phyloP scores from a whole-genome alignment of 2,113 vertebrate species.

The Turnix velox region DNA sequence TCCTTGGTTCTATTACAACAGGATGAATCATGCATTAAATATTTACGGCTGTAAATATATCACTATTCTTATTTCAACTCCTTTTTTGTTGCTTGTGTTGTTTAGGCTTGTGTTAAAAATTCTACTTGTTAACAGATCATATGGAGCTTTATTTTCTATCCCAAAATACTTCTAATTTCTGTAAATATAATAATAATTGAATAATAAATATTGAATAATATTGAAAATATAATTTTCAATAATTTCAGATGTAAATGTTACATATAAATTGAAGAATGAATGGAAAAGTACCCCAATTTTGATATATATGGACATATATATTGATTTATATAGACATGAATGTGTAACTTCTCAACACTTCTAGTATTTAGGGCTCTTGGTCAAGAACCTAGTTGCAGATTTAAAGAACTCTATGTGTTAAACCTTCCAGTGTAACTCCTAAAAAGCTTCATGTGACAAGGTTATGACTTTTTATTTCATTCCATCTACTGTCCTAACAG shows the following conservation, averaged over 20 bases:
- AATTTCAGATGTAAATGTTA: not conserved
- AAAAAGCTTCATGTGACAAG: not conserved
- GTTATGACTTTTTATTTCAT: slow-evolving; percentile 2
- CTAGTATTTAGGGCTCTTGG: not conserved
- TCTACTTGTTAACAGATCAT: not conserved
- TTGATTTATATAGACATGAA: not conserved
- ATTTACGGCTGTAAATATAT: slow-evolving; percentile 44
- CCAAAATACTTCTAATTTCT: not conserved
- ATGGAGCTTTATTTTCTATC: not conserved
- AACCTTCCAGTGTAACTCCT: not conserved
- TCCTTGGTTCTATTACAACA: slow-evolving; percentile 26
- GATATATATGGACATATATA: not conserved
- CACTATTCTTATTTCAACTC: slow-evolving; percentile 10
- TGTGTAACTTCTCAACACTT: not conserved
- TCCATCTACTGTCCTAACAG: not conserved
- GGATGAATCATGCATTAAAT: slow-evolving; percentile 39
- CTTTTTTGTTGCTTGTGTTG: not conserved
- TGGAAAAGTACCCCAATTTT: not conserved
- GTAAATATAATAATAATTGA: too few species aligned
- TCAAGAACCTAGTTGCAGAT: not conserved
- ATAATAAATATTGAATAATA: too few species aligned
- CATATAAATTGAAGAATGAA: not conserved
- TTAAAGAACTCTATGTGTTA: not conserved
- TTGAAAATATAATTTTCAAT: too few species aligned
- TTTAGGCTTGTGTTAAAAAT: not conserved